These are phyloP conservation scores for Electrona antarctica DNA, from an alignment of 2,113 vertebrate species.

Conservation along the genomic window DNA sequence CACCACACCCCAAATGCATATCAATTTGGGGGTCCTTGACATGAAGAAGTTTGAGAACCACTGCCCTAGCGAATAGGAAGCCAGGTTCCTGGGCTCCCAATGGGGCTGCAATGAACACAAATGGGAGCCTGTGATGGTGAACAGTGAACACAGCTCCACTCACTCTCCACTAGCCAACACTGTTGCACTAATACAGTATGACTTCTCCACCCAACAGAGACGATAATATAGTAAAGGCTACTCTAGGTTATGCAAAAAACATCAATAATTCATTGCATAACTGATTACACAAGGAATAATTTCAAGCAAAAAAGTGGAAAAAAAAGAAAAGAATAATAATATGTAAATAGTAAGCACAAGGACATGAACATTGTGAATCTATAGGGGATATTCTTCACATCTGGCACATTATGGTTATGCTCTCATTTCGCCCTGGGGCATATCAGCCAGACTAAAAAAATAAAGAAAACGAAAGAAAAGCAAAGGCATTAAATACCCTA, in stretches of 20 bases:
- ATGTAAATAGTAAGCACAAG: neutral
- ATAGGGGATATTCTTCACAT: neutral
- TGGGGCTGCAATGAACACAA: slow-evolving; percentile 29
- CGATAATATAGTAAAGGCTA: neutral
- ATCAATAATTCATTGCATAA: neutral
- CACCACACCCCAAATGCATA: too few species aligned
- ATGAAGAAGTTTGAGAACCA: too few species aligned
- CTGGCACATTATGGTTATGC: neutral
- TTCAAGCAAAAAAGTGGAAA: neutral
- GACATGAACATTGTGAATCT: neutral
- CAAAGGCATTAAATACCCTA: too few species aligned
- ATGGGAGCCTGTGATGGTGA: neutral
- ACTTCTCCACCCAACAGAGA: too few species aligned
- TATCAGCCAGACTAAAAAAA: too few species aligned
- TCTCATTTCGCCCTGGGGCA: too few species aligned
- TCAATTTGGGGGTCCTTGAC: too few species aligned
- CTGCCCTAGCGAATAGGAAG: slow-evolving; percentile 2
- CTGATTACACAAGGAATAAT: neutral
- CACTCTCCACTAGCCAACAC: slow-evolving; percentile 10
- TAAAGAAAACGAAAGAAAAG: too few species aligned
- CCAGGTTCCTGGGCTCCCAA: slow-evolving; percentile 1
- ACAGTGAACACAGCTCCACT: neutral
- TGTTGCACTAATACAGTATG: neutral
- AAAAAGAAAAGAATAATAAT: too few species aligned
- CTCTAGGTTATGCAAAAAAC: neutral